phyloP scores from a whole-genome alignment of 2,888 invertebrate species.

The Heliconius hortense region DNA sequence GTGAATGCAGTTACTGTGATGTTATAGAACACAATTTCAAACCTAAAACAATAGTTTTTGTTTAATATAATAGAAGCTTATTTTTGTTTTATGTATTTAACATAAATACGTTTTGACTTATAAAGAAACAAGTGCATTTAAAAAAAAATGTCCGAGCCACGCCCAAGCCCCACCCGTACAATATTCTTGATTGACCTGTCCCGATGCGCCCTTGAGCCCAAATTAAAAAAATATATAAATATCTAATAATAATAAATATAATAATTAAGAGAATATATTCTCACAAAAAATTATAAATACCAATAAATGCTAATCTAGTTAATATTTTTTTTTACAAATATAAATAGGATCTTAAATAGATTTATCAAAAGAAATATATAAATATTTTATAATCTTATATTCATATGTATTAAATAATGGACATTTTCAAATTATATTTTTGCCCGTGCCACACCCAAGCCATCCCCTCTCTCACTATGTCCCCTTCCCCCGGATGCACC shows the following conservation, averaged over 20 bases:
- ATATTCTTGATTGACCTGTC: background rate
- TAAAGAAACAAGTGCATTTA: background rate
- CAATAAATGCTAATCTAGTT: too few species aligned
- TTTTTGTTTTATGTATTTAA: background rate
- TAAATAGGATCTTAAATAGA: background rate
- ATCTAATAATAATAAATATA: too few species aligned
- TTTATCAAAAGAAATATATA: too few species aligned
- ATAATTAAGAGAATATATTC: too few species aligned
- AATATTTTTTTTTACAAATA: background rate
- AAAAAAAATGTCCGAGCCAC: background rate
- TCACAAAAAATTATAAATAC: too few species aligned
- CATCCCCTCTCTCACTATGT: background rate
- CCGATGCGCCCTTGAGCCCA: too few species aligned
- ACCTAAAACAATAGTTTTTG: background rate
- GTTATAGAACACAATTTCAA: background rate
- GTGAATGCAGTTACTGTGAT: background rate
- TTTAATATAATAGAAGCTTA: conserved; percentile 4
- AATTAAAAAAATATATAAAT: too few species aligned
- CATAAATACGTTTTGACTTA: background rate
- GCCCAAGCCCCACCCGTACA: background rate
- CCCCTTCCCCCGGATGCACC: too few species aligned
- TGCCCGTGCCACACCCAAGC: background rate
- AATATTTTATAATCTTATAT: too few species aligned
- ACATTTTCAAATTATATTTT: background rate
- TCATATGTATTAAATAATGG: background rate